Percentiles rank a stretch among this genome's conserved stretches.
Conservation (phyloP, 2,113 vertebrate species). For the Spea multiplicata region DNA sequence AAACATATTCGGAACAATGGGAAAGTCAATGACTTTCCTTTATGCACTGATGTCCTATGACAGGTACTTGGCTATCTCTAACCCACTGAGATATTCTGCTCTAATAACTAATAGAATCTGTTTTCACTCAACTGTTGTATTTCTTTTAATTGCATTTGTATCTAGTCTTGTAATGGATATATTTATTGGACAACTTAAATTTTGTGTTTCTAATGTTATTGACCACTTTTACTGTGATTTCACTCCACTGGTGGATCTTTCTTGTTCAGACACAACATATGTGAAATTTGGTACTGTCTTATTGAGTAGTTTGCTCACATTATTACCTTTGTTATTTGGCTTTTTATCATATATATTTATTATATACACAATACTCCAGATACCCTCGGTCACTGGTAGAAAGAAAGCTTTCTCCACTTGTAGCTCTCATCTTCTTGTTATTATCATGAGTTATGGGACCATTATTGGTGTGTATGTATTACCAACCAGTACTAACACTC, state of each 20-base stretch:
- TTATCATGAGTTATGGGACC: not conserved
- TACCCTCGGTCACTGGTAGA: not conserved
- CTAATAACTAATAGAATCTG: slow-evolving; percentile 8
- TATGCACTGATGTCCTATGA: slow-evolving; percentile 26
- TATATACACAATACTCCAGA: slow-evolving; percentile 1
- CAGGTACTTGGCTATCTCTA: slow-evolving; percentile 11
- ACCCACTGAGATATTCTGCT: not conserved
- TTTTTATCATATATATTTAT: slow-evolving; percentile 14
- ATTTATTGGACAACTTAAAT: not conserved
- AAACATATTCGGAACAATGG: not conserved
- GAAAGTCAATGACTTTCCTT: not conserved
- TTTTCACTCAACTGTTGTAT: not conserved
- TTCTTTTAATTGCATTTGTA: not conserved
- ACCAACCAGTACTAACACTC: not conserved
- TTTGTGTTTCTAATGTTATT: slow-evolving; percentile 1
- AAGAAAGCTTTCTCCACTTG: slow-evolving; percentile 19
- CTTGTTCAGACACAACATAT: slow-evolving; percentile 17
- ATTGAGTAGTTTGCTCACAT: not conserved
- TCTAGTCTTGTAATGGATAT: not conserved
- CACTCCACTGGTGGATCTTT: slow-evolving; percentile 5
- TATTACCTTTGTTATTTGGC: not conserved
- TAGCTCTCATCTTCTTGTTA: slow-evolving; percentile 17
- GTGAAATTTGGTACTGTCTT: not conserved
- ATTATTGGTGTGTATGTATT: slow-evolving; percentile 6
- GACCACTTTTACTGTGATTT: slow-evolving; percentile 33